A percentile compares a stretch with the other conserved stretches of the same genome.
Conservation (phyloP, 1,140 invertebrate species). For the Periplaneta americana region DNA sequence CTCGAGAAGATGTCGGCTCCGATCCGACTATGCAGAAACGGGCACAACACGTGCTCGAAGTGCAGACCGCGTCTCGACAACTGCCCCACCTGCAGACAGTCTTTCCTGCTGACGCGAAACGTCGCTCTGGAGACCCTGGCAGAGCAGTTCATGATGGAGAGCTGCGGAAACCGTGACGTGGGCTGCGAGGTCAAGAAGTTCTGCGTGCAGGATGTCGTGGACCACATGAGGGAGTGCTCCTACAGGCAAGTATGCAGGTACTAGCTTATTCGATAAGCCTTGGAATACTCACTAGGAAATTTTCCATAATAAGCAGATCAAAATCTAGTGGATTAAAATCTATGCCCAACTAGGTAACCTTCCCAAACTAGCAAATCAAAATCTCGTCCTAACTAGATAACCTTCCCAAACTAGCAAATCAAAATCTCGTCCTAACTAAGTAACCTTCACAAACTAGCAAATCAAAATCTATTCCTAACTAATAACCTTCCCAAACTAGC, state of each 20-base stretch:
- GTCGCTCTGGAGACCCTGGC: slow-evolving; percentile 61
- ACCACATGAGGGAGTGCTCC: not conserved
- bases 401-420: too few relatives aligned
- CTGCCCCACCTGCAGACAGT: slow-evolving; percentile 70
- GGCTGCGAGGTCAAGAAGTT: not conserved
- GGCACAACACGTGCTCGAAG: slow-evolving; percentile 67
- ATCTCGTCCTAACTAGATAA: too few relatives aligned
- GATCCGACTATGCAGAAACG: slow-evolving; percentile 65
- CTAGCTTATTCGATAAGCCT: too few relatives aligned
- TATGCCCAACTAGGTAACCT: too few relatives aligned
- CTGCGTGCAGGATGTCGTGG: not conserved
- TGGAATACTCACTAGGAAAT: too few relatives aligned
- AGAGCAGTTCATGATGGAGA: not conserved
- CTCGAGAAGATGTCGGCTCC: slow-evolving; percentile 69
- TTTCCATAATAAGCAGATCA: too few relatives aligned
- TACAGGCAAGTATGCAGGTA: not conserved
- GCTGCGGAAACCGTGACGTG: not conserved
- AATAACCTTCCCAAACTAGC: too few relatives aligned
- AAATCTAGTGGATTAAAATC: too few relatives aligned
- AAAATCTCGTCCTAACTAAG: too few relatives aligned
- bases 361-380: too few relatives aligned
- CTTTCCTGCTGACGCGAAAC: slow-evolving; percentile 64
- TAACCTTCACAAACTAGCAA: too few relatives aligned
- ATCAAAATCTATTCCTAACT: too few relatives aligned
- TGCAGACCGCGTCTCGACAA: slow-evolving; percentile 58